Evolutionary conservation across 2,797 vertebrate genomes (phyloP).

Genomic region (Micropoecilia bifurca): DNA sequence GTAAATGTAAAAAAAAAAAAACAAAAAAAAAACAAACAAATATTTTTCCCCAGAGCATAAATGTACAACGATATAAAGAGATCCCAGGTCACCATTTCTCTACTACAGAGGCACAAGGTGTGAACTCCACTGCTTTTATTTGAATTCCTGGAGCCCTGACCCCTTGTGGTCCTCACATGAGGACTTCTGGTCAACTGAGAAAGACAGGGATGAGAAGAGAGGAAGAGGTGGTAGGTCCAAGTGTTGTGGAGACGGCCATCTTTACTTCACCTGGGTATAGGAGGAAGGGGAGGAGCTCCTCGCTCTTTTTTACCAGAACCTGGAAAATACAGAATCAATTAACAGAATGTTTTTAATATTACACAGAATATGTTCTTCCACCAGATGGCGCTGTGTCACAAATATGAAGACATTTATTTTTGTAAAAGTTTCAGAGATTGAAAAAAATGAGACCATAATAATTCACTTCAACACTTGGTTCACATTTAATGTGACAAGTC

Average conservation of each 20-base stretch:
- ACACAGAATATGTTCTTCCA: constrained; percentile 16
- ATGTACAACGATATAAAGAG: constrained; percentile 32
- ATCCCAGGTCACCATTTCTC: constrained; percentile 20
- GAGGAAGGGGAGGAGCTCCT: constrained; percentile 83
- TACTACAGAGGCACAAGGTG: constrained; percentile 29
- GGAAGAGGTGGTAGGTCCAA: constrained; percentile 15
- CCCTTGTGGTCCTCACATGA: constrained; percentile 23
- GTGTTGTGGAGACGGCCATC: constrained; percentile 1
- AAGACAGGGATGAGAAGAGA: background rate
- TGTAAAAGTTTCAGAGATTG: background rate
- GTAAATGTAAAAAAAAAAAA: constrained; percentile 13
- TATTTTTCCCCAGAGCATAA: constrained; percentile 18
- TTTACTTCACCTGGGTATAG: constrained; percentile 80
- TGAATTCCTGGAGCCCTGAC: background rate
- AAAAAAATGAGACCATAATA: background rate
- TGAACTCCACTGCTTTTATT: constrained; percentile 24
- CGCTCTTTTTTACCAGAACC: constrained; percentile 81
- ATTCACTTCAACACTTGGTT: background rate
- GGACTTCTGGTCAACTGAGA: constrained; percentile 19
- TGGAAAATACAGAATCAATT: constrained; percentile 36
- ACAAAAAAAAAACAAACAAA: background rate
- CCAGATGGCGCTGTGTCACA: constrained; percentile 21
- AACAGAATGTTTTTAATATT: background rate
- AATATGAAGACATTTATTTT: fast-evolving
- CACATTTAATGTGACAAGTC: background rate